Base-by-base conservation (phyloP, 2,797 vertebrate genomes). In the Periparus ater region DNA sequence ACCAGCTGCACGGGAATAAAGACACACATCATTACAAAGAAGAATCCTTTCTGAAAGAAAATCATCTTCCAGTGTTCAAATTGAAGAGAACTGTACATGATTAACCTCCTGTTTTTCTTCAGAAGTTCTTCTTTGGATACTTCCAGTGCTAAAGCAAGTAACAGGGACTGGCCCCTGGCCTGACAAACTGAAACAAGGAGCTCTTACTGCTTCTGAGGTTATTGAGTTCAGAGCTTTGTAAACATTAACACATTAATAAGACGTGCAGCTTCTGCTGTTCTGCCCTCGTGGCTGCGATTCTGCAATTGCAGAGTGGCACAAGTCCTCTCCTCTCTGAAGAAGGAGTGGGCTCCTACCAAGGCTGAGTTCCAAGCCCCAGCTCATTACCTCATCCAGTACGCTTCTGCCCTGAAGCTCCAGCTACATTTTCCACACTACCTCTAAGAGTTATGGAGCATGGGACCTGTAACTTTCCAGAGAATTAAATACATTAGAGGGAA, bases 361-460 rank as follows among this genome's bases (percentile, higher is more conserved):
- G 88, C 53, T 42, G 23, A 48, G 17, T 53, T 90, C 83, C 70
- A 81, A 79, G 73, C 51, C 58, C 60, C 45, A 74, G 80, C 62
- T 93, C 54, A 60, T 51, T 17, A 72, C 30, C 17, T 83, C 1
- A 1, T 5, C 22, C 66, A 61, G 45, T 32, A 55, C 12, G 0
- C 19, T 60, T 70, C 76, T 48, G 55, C 85, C 81, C 77, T 58
- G 93, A 83, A 92, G 84, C 88, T 89, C 79, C 95, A 95, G 86
- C 82, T 85, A 77, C 68, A 36, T 96, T 96, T 95, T 96, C 84
- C 95, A 92, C 60, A 36, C 45, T 76, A 48, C 23, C 42, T 70
- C 55, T 75, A 67, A 4, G 36, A 92, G 73, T 78, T 85, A 92
- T 2, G 32, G 87, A 91, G 82, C n/a, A 83, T 3, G 23, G n/a